Evolutionary conservation across 1,140 invertebrate species (phyloP).

Genomic region (Magallana angulata): DNA sequence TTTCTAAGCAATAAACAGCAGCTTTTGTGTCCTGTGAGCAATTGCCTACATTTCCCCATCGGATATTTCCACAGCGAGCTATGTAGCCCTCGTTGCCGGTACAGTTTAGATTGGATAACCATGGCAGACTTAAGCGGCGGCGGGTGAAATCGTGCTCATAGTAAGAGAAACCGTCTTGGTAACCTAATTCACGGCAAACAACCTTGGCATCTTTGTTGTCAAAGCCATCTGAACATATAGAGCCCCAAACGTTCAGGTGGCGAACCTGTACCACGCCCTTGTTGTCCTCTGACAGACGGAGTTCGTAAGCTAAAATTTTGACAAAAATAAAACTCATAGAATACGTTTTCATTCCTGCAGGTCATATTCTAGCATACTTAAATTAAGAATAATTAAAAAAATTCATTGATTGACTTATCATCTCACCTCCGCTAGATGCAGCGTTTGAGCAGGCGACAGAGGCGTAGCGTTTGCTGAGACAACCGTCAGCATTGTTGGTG

Average conservation of each 20-base stretch:
- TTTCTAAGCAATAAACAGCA: slow-evolving; percentile 61
- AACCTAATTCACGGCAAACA: slow-evolving; percentile 71
- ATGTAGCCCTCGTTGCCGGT: slow-evolving; percentile 65
- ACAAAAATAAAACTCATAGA: no score
- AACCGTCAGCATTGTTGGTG: slow-evolving; percentile 38
- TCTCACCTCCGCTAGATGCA: slow-evolving; percentile 57
- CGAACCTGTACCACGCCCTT: slow-evolving; percentile 59
- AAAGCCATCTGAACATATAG: slow-evolving; percentile 71
- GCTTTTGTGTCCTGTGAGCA: slow-evolving; percentile 55
- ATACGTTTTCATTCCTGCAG: no score
- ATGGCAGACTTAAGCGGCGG: slow-evolving; percentile 55
- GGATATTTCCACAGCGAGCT: slow-evolving; percentile 59
- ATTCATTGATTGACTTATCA: background rate
- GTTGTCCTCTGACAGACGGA: slow-evolving; percentile 47
- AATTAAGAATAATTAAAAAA: no score
- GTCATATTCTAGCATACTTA: no score
- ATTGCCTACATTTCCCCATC: slow-evolving; percentile 61
- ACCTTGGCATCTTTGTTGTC: slow-evolving; percentile 73
- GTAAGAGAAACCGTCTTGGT: slow-evolving; percentile 67
- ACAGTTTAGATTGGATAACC: slow-evolving; percentile 67
- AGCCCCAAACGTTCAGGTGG: slow-evolving; percentile 68
- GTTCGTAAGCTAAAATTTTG: slow-evolving; percentile 53
- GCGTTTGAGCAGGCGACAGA: slow-evolving; percentile 68
- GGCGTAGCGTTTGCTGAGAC: slow-evolving; percentile 63
- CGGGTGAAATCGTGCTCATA: slow-evolving; percentile 58